Conservation (phyloP, 2,113 vertebrate species). For the Illadopsis cleaveri region DNA sequence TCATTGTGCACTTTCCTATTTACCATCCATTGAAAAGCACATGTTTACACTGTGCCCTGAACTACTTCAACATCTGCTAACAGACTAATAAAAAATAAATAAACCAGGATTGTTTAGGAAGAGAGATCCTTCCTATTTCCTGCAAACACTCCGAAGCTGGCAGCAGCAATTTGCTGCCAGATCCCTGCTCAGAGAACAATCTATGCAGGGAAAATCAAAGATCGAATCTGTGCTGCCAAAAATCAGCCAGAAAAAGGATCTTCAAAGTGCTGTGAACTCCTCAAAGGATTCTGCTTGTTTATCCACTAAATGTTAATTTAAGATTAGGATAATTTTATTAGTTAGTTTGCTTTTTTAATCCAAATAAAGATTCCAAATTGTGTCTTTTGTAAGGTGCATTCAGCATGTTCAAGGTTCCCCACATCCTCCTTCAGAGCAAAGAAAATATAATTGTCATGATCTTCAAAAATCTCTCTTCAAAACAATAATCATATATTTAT, state of each 20-base stretch:
- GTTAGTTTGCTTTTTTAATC: neutral
- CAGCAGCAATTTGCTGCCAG: slow-evolving; percentile 38
- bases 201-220: neutral
- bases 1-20: neutral
- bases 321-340: neutral
- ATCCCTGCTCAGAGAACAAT: neutral
- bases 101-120: slow-evolving; percentile 64
- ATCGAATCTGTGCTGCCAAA: neutral
- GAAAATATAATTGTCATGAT: neutral
- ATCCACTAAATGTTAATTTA: neutral
- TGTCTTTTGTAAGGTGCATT: neutral
- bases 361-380: neutral
- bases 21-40: slow-evolving; percentile 42
- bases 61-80: slow-evolving; percentile 73
- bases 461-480: neutral
- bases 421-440: neutral
- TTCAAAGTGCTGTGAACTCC: neutral
- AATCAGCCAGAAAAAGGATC: neutral
- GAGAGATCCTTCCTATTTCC: slow-evolving; percentile 57
- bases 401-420: neutral
- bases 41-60: slow-evolving; percentile 49
- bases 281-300: neutral
- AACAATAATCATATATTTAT: neutral
- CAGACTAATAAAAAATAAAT: slow-evolving; percentile 74
- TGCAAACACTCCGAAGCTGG: slow-evolving; percentile 23